A percentile compares a stretch with the other conserved stretches of the same genome.
phyloP scores from a whole-genome alignment of 2,888 invertebrate species.

The Tenodera sinensis region DNA sequence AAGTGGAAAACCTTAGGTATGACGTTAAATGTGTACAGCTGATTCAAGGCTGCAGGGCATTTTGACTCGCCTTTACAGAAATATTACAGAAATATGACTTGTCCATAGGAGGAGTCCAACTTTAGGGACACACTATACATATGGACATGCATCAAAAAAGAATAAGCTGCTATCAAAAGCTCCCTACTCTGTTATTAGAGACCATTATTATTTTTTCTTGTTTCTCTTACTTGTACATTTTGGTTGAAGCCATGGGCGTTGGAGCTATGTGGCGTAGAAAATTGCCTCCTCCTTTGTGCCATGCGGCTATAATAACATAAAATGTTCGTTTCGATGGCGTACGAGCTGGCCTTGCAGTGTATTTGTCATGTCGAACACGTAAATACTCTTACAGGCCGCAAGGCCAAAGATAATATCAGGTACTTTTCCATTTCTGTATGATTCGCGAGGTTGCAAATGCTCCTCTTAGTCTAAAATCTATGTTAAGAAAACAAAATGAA shows the following conservation, averaged over 20 bases:
- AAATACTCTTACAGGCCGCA: background rate
- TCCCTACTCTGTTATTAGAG: constrained; percentile 3
- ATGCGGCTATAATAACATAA: background rate
- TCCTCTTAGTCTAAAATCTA: background rate
- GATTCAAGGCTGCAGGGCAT: too few species aligned
- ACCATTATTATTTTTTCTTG: constrained; percentile 5
- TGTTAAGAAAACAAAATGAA: background rate
- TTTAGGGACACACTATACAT: background rate
- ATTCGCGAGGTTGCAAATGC: background rate
- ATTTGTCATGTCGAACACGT: background rate
- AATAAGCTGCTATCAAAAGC: background rate
- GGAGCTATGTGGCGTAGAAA: background rate
- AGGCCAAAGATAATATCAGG: background rate
- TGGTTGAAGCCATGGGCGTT: background rate
- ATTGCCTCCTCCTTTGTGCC: background rate
- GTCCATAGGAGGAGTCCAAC: background rate
- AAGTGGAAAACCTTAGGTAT: too few species aligned
- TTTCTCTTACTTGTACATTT: constrained; percentile 4
- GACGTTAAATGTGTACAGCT: too few species aligned
- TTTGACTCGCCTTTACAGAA: too few species aligned
- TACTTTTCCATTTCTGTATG: background rate
- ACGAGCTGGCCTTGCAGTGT: background rate
- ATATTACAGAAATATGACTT: too few species aligned
- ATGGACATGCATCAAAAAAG: background rate
- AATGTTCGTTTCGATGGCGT: background rate